Percentiles rank a stretch among this genome's conserved stretches.
Evolutionary conservation across 1,140 invertebrate genomes (phyloP).

Genomic region (Nixonia krombeini): DNA sequence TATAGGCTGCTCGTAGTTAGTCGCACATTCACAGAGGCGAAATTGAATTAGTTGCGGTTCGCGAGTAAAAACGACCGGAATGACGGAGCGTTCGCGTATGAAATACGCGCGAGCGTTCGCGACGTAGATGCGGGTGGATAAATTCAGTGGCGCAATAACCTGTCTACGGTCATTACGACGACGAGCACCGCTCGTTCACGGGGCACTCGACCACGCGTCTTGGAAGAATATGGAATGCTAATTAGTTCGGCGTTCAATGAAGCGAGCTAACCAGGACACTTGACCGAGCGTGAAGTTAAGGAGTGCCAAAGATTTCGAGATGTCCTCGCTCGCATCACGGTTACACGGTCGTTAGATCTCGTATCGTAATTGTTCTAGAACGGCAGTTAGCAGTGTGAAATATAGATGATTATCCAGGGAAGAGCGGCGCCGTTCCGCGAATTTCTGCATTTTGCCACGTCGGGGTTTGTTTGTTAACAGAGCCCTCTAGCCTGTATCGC

Average conservation of each 20-base stretch:
- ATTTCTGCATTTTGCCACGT: too few relatives aligned
- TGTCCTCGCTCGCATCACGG: conserved; percentile 14
- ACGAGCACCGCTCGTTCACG: conserved; percentile 41
- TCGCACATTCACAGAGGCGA: too few relatives aligned
- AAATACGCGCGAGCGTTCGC: too few relatives aligned
- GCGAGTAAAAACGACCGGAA: too few relatives aligned
- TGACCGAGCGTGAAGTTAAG: conserved; percentile 47
- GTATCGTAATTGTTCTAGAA: conserved; percentile 17
- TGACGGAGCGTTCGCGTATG: too few relatives aligned
- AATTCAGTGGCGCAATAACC: conserved; percentile 43
- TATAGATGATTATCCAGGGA: conserved; percentile 6
- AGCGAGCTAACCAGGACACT: conserved; percentile 41
- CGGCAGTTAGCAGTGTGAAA: conserved; percentile 2
- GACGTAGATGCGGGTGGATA: conserved; percentile 36
- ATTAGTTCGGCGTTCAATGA: conserved; percentile 48
- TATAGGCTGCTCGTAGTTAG: too few relatives aligned
- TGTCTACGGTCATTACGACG: conserved; percentile 48
- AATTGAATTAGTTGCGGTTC: too few relatives aligned
- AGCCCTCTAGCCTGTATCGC: too few relatives aligned
- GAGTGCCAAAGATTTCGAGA: conserved; percentile 30
- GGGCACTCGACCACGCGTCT: too few relatives aligned
- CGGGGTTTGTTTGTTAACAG: too few relatives aligned
- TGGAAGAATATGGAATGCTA: conserved; percentile 46
- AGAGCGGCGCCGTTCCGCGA: too few relatives aligned
- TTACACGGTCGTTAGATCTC: conserved; percentile 23